Base-by-base conservation (phyloP, 2,113 vertebrate species). In the Hirundichthys speculiger region DNA sequence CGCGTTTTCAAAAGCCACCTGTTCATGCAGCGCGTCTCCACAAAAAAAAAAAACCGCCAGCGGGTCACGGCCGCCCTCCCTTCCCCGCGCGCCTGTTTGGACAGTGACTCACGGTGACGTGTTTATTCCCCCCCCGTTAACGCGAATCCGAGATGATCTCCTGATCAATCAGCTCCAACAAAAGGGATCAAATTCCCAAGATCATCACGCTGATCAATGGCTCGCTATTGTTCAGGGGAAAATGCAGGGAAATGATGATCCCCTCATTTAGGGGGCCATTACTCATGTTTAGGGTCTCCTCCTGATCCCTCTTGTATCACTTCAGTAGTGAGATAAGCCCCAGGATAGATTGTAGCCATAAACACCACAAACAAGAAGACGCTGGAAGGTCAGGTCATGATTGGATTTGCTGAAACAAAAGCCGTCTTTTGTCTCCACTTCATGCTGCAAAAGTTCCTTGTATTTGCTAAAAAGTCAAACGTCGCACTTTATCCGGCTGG, bases 131-230 rank as follows among this genome's bases (percentile, higher is more conserved):
- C 19, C 27, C 22, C 30, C 43, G 13, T 70, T 73, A 57, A 42
- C 21, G 77, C 51, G 20, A 64, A 73, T 80, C 64, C 42, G 6
- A 51, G 69, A 72, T 86, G 20, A 86, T 84, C 77, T 69, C n/a
- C 27, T 59, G 73, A 82, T 89, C 83, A 90, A 64, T 81, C 80
- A 71, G 58, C 3, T 18, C 15, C 3, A 76, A 84, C 74, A 79
- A 85, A 58, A 75, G 71, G 79, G 77, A 86, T 84, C 82, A 85
- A 59, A 74, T 79, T 77, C 72, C 16, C 67, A 52, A 82, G 77
- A 69, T 73, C 63, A 25, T 86, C 53, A 22, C 12, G 38, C 56
- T 84, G 82, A 89, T 88, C 81, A 86, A 83, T 64, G 50, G 22
- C 41, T 27, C 34, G 42, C 59, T 82, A 55, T 80, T 76, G 53